A percentile compares a stretch with the other conserved stretches of the same genome.
phyloP scores from a whole-genome alignment of 1,140 invertebrate genomes.

The Pseudomyrmex flavicornis region DNA sequence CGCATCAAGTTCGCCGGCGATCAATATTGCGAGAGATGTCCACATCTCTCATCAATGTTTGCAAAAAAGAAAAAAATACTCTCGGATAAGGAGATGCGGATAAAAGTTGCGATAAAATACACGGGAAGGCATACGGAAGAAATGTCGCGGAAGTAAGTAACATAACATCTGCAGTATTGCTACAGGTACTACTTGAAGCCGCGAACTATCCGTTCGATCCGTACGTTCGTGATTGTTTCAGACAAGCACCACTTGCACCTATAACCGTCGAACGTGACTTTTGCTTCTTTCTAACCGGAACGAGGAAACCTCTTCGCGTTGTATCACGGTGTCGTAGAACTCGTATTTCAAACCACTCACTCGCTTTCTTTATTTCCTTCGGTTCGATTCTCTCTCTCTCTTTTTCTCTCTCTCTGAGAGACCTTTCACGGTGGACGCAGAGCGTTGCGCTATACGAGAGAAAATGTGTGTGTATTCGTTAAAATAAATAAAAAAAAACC shows the following conservation, averaged over 20 bases:
- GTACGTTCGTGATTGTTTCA: constrained; percentile 68
- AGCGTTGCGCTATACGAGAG: not conserved
- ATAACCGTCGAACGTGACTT: constrained; percentile 74
- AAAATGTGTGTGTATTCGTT: constrained; percentile 36
- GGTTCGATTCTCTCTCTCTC: constrained; percentile 27
- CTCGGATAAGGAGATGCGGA: not conserved
- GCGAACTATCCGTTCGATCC: constrained; percentile 40
- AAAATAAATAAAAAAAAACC: constrained; percentile 12
- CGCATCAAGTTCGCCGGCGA: not conserved
- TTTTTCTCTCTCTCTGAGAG: not conserved
- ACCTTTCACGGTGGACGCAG: constrained; percentile 52
- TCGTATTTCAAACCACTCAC: constrained; percentile 59
- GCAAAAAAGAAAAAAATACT: too few relatives aligned
- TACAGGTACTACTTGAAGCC: constrained; percentile 3
- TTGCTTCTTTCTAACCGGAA: constrained; percentile 59
- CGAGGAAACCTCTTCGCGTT: constrained; percentile 45
- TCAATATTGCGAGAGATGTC: not conserved
- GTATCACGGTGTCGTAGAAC: constrained; percentile 59
- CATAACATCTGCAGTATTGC: constrained; percentile 12
- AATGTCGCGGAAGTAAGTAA: not conserved
- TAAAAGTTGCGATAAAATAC: not conserved
- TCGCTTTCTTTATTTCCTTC: constrained; percentile 31
- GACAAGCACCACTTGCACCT: constrained; percentile 64
- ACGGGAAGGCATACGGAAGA: not conserved
- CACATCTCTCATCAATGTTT: too few relatives aligned